Evolutionary conservation across 2,113 vertebrate species (phyloP).

Genomic region (Uropsilus gracilis): DNA sequence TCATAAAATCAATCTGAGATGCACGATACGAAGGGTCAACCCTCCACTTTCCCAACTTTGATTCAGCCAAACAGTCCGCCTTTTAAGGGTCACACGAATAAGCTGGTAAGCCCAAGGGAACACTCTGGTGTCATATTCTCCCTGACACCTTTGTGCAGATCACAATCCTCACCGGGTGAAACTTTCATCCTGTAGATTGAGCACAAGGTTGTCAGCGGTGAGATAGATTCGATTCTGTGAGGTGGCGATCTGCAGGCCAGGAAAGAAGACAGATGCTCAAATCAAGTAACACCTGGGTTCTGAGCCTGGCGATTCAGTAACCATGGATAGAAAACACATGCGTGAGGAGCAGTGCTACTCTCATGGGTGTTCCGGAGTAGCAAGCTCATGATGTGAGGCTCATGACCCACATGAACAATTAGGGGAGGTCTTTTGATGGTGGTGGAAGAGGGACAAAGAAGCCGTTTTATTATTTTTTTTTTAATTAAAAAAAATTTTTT

Average conservation of each 20-base stretch:
- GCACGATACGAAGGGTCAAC: background rate
- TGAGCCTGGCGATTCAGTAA: background rate
- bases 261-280: background rate
- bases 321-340: background rate
- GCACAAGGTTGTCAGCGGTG: slow-evolving; percentile 92
- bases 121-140: background rate
- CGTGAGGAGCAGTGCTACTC: too few species aligned
- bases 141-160: background rate
- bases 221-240: slow-evolving; percentile 97
- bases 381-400: too few species aligned
- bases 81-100: background rate
- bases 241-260: slow-evolving; percentile 87
- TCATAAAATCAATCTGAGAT: background rate
- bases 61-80: background rate
- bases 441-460: too few species aligned
- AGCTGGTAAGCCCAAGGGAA: background rate
- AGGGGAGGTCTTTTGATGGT: too few species aligned
- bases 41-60: background rate
- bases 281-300: background rate
- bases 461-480: too few species aligned
- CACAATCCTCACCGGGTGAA: slow-evolving; percentile 89
- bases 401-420: too few species aligned
- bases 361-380: too few species aligned
- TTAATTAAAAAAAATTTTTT: too few species aligned
- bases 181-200: slow-evolving; percentile 93